Base-by-base conservation (phyloP, 2,113 vertebrate genomes). In the Ascaphus truei region DNA sequence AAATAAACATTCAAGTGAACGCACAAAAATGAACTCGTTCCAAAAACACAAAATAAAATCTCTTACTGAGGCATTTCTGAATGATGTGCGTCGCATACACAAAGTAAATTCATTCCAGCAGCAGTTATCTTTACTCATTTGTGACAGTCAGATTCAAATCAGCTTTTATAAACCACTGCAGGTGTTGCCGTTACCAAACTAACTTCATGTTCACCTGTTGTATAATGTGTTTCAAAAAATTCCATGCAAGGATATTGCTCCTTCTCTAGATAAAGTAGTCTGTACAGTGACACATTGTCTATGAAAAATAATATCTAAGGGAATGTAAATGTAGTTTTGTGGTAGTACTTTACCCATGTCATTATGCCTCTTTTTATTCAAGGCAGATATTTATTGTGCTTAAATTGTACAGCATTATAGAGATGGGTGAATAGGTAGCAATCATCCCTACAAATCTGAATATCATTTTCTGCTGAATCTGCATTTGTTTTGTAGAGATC, bases 1-100 rank as follows among this genome's bases (percentile, higher is more conserved):
- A 71, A 61, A 71, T 71, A 71, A 71, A 71, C 67, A 71, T 25
- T 33, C 57, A 52, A 52, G 25, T 25, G 33, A 59, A 71, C 26
- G 57, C 25, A 61, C 45, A 61, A 71, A 71, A 71, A 71, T 71
- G 67, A 71, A 71, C 67, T 25, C 57, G 36, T 31, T 71, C 67
- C 57, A 71, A 71, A 61, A 50, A 71, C 57, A 41, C 45, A 71
- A 71, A 71, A 68, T 48, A 39, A 39, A 68, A 68, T 59, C 47
- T 68, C 57, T 71, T 57, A 60, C 25, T 36, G 57, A 71, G 57
- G 57, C 57, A 71, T 61, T 61, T 71, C 67, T 30, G 56, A 52
- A 71, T 29, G 34, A 65, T 53, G 50, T 11, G 62, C 36, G 16
- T 12, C 1, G 56, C 56, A 39, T 25, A 60, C 57, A 60, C 56